Evolutionary conservation across 2,888 invertebrate species (phyloP), one percentile per base, ranked within the genome.

Genomic region (Oeneis ivallda): DNA sequence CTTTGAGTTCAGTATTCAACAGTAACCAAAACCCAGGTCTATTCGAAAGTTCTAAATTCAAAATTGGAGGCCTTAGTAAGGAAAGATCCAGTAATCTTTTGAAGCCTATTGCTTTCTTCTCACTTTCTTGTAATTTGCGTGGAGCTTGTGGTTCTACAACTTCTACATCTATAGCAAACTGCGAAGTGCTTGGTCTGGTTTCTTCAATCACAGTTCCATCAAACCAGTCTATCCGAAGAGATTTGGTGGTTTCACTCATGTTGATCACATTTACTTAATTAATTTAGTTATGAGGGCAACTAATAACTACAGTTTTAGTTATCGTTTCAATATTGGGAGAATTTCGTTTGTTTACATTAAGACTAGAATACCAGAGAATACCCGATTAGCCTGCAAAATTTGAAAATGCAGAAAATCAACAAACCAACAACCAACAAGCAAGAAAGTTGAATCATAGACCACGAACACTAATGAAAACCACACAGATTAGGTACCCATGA

Each of bases 181-280:
- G 74, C 7, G 82, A 76, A 62, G 72, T 74, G 66, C 66, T 77
- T 45, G 75, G 74, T 45, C 79, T 72, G 26, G 73, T 73, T 69
- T 86, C 83, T 79, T 89, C 86, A 50, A 85, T 81, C n/a, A 89
- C 72, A 32, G 87, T 86, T 7, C 91, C 92, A 74, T 92, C 92
- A 67, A 92, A 92, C 92, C 92, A 92, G 70, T 92, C 92, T 74
- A 92, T 89, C 3, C 91, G 82, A 66, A 90, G 77, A 41, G 86
- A 83, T 74, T 85, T 85, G 67, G 75, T 80, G 50, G 60, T 69
- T 52, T 86, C 82, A 70, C 77, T 74, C 90, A 89, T 90, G 15
- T 41, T 69, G 13, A 9, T 47, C 2, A 47, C 10, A 10, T 41
- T 41, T 41, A 34, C 32, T 34, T 2, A 34, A 34, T n/a, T n/a